These are phyloP conservation scores for Thamnophis sirtalis DNA, from an alignment of 2,113 vertebrate species.

Conservation along the genomic window DNA sequence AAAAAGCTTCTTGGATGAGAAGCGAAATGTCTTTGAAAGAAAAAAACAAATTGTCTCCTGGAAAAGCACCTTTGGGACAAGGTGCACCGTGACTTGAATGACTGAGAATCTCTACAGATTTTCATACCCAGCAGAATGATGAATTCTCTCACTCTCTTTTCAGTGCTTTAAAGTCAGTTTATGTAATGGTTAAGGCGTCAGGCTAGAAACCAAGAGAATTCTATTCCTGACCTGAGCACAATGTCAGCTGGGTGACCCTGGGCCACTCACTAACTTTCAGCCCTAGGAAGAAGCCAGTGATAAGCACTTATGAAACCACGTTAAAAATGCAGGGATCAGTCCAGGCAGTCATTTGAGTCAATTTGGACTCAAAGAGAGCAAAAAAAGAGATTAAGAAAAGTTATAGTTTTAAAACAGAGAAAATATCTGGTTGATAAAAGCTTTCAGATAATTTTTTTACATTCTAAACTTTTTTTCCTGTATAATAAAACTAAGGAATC, in stretches of 20 bases:
- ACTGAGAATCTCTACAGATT: too few relatives aligned
- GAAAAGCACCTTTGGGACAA: too few relatives aligned
- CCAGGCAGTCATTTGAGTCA: not conserved
- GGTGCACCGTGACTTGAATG: too few relatives aligned
- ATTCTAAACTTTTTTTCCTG: constrained; percentile 13
- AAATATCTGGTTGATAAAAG: not conserved
- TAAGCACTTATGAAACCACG: not conserved
- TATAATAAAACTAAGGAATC: constrained; percentile 49
- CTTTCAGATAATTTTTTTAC: not conserved
- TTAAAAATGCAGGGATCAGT: not conserved
- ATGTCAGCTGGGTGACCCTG: not conserved
- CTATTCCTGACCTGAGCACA: not conserved
- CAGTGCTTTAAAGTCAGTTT: not conserved
- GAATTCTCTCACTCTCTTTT: not conserved
- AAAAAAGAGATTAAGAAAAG: not conserved
- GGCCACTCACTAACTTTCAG: not conserved
- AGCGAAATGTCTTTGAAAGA: too few relatives aligned
- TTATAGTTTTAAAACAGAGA: not conserved
- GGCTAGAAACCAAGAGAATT: not conserved
- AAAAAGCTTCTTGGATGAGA: too few relatives aligned
- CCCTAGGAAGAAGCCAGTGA: not conserved
- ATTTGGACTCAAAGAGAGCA: not conserved
- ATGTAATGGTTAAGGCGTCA: not conserved
- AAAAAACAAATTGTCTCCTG: too few relatives aligned
- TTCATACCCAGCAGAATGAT: not conserved